Percentiles rank a stretch among this genome's conserved stretches.
phyloP scores from a whole-genome alignment of 2,797 vertebrate species.

The Pachyuromys duprasi region DNA sequence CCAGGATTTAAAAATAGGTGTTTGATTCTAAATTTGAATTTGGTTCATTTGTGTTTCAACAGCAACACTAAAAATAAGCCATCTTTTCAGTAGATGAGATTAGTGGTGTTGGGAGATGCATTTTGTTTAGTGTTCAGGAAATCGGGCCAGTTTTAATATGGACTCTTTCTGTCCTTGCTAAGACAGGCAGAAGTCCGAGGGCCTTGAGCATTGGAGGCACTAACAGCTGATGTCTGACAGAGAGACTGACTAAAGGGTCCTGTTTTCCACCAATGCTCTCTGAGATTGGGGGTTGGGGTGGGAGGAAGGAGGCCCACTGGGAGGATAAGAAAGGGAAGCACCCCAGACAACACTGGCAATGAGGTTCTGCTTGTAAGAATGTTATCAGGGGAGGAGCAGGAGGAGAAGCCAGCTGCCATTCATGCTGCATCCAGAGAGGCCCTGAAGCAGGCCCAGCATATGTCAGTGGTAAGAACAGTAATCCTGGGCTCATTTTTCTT shows the following conservation, averaged over 20 bases:
- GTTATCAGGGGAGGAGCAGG: neutral
- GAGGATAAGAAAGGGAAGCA: neutral
- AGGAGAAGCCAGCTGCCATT: neutral
- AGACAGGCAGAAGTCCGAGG: neutral
- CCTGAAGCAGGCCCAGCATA: neutral
- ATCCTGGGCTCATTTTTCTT: neutral
- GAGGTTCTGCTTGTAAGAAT: neutral
- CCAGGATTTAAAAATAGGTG: neutral
- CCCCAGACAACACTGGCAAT: neutral
- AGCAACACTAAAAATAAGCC: neutral
- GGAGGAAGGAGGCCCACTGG: neutral
- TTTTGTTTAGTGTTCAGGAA: neutral
- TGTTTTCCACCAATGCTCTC: neutral
- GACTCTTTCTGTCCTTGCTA: neutral
- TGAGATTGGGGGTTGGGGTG: neutral
- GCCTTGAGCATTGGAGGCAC: neutral
- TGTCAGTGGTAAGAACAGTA: neutral
- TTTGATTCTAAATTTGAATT: slow-evolving; percentile 5
- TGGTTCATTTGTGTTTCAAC: slow-evolving; percentile 14
- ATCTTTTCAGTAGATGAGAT: neutral
- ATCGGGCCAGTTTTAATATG: neutral
- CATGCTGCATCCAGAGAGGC: neutral
- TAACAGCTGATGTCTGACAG: neutral
- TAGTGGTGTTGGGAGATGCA: neutral
- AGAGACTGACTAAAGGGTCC: neutral